A percentile compares a stretch with the other conserved stretches of the same genome.
Evolutionary conservation across 2,888 invertebrate species (phyloP).

Genomic region (Noctua janthina): DNA sequence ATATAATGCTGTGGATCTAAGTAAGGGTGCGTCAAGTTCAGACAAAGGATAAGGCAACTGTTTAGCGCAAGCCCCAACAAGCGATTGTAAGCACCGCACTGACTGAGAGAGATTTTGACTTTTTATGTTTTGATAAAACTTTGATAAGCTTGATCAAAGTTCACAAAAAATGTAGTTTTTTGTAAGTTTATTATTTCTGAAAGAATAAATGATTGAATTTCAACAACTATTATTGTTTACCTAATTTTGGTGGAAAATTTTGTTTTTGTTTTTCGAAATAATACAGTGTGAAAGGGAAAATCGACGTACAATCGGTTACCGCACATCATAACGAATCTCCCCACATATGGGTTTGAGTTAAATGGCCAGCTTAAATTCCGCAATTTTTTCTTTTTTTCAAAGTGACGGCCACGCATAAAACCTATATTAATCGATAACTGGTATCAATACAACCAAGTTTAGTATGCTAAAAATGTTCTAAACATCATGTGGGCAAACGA

Average conservation of each 20-base stretch:
- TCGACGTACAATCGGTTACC: too few relatives aligned
- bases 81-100: not conserved
- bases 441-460: too few relatives aligned
- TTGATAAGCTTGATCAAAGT: not conserved
- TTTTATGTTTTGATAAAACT: not conserved
- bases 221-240: not conserved
- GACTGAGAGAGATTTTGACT: not conserved
- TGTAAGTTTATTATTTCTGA: not conserved
- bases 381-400: too few relatives aligned
- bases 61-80: not conserved
- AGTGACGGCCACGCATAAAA: too few relatives aligned
- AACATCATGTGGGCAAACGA: too few relatives aligned
- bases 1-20: not conserved
- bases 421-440: too few relatives aligned
- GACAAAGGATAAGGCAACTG: not conserved
- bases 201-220: not conserved
- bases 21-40: too few relatives aligned
- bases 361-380: too few relatives aligned
- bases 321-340: too few relatives aligned
- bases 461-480: too few relatives aligned
- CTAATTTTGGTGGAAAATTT: not conserved
- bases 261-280: not conserved
- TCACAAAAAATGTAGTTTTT: not conserved
- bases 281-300: not conserved
- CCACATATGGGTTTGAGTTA: too few relatives aligned